phyloP scores from a whole-genome alignment of 2,888 invertebrate species.

The Caenorhabditis virilis region DNA sequence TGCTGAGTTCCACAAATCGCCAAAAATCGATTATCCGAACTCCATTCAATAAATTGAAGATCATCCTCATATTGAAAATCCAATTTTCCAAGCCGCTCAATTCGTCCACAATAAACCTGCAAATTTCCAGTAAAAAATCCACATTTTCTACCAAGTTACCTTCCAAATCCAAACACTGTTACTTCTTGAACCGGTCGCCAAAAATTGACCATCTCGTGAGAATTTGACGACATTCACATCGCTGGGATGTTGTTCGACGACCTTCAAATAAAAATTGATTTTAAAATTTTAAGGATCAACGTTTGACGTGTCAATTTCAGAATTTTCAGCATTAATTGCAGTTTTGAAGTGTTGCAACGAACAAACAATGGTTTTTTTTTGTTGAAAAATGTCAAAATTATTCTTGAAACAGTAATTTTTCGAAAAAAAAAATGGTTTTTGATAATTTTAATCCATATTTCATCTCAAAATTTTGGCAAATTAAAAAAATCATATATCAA shows the following conservation, averaged over 20 bases:
- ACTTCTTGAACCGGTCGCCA: slow-evolving; percentile 55
- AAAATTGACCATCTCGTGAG: slow-evolving; percentile 52
- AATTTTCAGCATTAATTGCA: too few relatives aligned
- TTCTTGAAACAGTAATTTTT: too few relatives aligned
- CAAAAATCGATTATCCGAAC: slow-evolving; percentile 44
- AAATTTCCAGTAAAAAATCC: slow-evolving; percentile 5
- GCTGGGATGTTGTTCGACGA: slow-evolving; percentile 38
- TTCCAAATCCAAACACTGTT: slow-evolving; percentile 49
- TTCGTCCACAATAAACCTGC: slow-evolving; percentile 6
- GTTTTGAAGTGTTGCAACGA: too few relatives aligned
- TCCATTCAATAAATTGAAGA: slow-evolving; percentile 54
- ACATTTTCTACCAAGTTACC: slow-evolving; percentile 7
- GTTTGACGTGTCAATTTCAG: too few relatives aligned
- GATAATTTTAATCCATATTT: too few relatives aligned
- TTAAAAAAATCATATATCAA: too few relatives aligned
- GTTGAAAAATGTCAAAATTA: too few relatives aligned
- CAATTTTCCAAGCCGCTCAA: slow-evolving; percentile 10
- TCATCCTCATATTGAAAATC: slow-evolving; percentile 16
- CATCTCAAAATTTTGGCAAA: too few relatives aligned
- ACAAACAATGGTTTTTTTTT: too few relatives aligned
- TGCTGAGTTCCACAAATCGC: slow-evolving; percentile 43
- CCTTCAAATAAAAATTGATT: too few relatives aligned
- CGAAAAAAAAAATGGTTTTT: too few relatives aligned
- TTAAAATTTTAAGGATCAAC: too few relatives aligned
- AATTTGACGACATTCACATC: slow-evolving; percentile 56